Conservation (phyloP, 2,797 vertebrate species). For the Monodelphis domestica region DNA sequence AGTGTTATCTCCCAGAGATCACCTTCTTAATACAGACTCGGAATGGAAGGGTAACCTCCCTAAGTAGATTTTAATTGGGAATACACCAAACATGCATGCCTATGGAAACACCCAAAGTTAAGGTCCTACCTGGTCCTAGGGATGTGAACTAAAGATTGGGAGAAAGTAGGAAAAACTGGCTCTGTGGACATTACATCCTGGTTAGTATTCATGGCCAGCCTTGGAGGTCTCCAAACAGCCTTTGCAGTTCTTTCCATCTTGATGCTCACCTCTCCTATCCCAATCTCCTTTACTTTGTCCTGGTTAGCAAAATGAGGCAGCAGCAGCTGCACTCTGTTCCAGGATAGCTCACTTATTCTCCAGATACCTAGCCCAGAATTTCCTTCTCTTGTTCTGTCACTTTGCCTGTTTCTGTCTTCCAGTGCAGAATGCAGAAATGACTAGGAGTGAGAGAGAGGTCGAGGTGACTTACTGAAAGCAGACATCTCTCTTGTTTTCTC, state of each 20-base stretch:
- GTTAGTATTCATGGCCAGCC: neutral
- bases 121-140: slow-evolving; percentile 1
- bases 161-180: neutral
- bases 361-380: neutral
- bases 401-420: neutral
- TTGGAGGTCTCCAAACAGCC: neutral
- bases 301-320: neutral
- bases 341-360: neutral
- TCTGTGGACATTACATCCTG: neutral
- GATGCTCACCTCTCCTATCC: neutral
- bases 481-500: neutral
- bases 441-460: slow-evolving; percentile 2
- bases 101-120: neutral
- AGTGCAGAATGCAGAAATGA: slow-evolving; percentile 5
- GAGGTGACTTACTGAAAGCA: slow-evolving; percentile 16
- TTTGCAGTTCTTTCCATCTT: neutral
- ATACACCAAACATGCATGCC: neutral
- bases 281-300: neutral
- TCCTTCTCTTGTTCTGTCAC: neutral
- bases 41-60: neutral
- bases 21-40: neutral
- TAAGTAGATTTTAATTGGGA: neutral
- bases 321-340: slow-evolving; percentile 3
- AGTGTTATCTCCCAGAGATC: neutral
- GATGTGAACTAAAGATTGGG: neutral